Percentiles rank a stretch among this genome's conserved stretches.
Evolutionary conservation across 2,113 vertebrate genomes (phyloP).

Genomic region (Edolisoma coerulescens): DNA sequence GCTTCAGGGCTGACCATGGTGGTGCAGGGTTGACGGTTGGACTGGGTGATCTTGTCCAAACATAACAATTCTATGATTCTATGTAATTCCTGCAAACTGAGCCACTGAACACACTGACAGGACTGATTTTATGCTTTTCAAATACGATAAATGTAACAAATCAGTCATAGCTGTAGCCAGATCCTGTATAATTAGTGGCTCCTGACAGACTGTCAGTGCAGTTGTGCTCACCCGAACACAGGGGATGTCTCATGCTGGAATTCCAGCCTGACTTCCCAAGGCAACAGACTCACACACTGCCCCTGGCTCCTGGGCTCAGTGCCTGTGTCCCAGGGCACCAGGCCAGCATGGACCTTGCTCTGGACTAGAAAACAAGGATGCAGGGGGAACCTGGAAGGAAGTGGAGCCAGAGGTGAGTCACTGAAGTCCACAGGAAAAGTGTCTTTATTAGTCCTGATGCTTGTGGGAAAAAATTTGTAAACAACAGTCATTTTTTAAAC

Average conservation of each 20-base stretch:
- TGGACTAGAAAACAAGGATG: not conserved
- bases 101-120: not conserved
- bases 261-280: not conserved
- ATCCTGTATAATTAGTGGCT: not conserved
- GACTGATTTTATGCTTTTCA: not conserved
- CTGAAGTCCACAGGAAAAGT: not conserved
- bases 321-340: not conserved
- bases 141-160: rapidly evolving
- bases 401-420: not conserved
- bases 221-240: not conserved
- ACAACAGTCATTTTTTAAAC: not conserved
- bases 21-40: not conserved
- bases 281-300: not conserved
- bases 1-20: not conserved
- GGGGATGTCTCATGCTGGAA: not conserved
- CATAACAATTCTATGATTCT: not conserved
- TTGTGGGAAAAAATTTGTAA: not conserved
- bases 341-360: not conserved
- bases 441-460: not conserved
- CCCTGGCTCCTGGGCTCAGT: not conserved
- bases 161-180: not conserved
- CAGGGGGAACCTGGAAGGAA: not conserved
- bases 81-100: not conserved
- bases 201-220: not conserved
- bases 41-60: not conserved